A percentile compares a stretch with the other conserved stretches of the same genome.
Evolutionary conservation across 2,113 vertebrate genomes (phyloP).

Genomic region (Brachyhypopomus occidentalis): DNA sequence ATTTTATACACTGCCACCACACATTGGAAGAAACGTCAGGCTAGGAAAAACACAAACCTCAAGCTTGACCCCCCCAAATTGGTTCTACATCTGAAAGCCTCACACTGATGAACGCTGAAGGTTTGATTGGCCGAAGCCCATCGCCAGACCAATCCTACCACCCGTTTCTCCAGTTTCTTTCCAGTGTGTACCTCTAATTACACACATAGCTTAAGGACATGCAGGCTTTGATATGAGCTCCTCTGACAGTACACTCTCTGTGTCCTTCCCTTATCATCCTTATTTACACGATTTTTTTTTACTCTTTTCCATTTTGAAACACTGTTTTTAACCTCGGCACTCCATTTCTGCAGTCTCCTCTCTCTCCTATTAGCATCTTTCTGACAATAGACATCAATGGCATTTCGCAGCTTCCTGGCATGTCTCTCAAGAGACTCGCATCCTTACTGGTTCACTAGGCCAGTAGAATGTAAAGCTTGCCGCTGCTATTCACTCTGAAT

Average conservation of each 20-base stretch:
- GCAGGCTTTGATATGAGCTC: background rate
- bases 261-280: background rate
- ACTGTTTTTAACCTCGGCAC: background rate
- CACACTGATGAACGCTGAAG: background rate
- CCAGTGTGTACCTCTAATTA: background rate
- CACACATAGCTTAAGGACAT: background rate
- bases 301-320: background rate
- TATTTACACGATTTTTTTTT: background rate
- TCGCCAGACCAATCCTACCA: background rate
- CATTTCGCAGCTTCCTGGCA: conserved; percentile 3
- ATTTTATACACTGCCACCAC: too few species aligned
- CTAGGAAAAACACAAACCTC: background rate
- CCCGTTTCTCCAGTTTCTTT: background rate
- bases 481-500: background rate
- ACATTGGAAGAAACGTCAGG: background rate
- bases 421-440: background rate
- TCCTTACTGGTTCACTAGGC: background rate
- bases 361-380: background rate
- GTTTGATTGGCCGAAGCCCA: background rate
- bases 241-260: background rate
- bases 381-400: conserved; percentile 4
- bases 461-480: background rate
- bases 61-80: background rate
- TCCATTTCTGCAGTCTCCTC: background rate
- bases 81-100: background rate